Percentiles rank a stretch among this genome's conserved stretches.
phyloP scores from a whole-genome alignment of 2,888 invertebrate genomes.

The Nemapogon koenigi region DNA sequence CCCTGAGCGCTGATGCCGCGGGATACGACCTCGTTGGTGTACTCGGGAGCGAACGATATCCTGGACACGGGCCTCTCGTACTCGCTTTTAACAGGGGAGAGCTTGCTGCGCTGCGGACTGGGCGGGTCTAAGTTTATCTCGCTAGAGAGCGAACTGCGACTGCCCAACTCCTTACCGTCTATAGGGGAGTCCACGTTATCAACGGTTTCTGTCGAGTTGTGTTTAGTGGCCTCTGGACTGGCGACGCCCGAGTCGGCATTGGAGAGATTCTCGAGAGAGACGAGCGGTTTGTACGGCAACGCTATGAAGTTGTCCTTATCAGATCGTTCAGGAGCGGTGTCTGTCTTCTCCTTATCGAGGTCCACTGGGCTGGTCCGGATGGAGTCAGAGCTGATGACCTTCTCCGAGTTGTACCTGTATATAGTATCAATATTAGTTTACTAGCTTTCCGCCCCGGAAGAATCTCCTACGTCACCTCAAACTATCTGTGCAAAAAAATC shows the following conservation, averaged over 20 bases:
- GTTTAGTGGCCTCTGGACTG: slow-evolving; percentile 64
- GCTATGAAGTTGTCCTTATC: slow-evolving; percentile 56
- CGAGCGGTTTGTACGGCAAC: slow-evolving; percentile 47
- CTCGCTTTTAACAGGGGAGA: slow-evolving; percentile 39
- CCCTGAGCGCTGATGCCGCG: slow-evolving; percentile 49
- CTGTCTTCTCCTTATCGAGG: slow-evolving; percentile 60
- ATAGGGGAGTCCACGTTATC: slow-evolving; percentile 53
- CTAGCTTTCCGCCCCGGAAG: too few species aligned
- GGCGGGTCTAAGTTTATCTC: slow-evolving; percentile 64
- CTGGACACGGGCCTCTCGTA: slow-evolving; percentile 40
- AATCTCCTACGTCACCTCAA: too few species aligned
- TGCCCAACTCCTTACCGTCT: slow-evolving; percentile 48
- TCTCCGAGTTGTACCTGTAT: slow-evolving; percentile 30
- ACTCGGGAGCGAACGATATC: slow-evolving; percentile 43
- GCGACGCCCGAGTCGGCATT: slow-evolving; percentile 62
- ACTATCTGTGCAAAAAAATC: too few species aligned
- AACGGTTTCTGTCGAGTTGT: slow-evolving; percentile 58
- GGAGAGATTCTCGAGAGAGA: slow-evolving; percentile 43
- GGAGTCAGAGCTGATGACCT: slow-evolving; percentile 48
- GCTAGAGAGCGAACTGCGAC: slow-evolving; percentile 57
- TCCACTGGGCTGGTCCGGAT: slow-evolving; percentile 54
- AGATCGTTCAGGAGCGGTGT: slow-evolving; percentile 60
- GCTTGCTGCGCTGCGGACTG: slow-evolving; percentile 47
- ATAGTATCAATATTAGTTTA: too few species aligned
- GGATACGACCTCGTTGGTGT: slow-evolving; percentile 44